Base-by-base conservation (phyloP, 2,888 invertebrate genomes). In the Sepiola atlantica region DNA sequence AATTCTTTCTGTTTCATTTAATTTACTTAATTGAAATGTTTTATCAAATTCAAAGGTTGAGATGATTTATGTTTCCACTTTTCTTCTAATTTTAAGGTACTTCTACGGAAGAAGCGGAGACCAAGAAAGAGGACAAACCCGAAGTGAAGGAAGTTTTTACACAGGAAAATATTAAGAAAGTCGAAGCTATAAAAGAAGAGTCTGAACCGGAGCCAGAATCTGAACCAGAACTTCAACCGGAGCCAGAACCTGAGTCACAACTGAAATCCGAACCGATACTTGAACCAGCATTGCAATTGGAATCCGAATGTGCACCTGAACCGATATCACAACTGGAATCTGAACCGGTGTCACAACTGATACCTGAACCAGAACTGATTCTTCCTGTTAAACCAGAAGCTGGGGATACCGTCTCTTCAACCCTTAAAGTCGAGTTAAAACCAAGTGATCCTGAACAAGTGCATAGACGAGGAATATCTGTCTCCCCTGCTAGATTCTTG, bases 151-250 rank as follows among this genome's bases (percentile, higher is more conserved):
- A 94, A 77, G 55, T 45, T 18, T 0, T 77, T 90, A 24, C 90
- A 24, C 55, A 77, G 10, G 61, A 90, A 35, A 35, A 90, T 10
- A 32, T 28, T 24, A 94, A 90, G 77, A 94, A 35, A 55, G 77
- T 94, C 20, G 54, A 32, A 90, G 6, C 90, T 90, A 32, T 77
- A 61, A 93, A 93, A 35, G 94, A 94, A 54, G 77, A 77, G n/a
- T 90, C 45, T 0, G 94, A 94, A 94, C 77, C 77, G 28, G 90
- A 90, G 57, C 77, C 35, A 20, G 45, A 61, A 61, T 24, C 61
- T 3, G 61, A 61, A 24, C 61, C 61, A 77, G 77, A 77, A 77
- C n/a, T 32, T 61, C 61, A 32, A 28, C 54, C 55, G 28, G 32
- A 77, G 61, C 8, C 45, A 77, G n/a, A 94, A 94, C 28, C 93